These are phyloP conservation scores for Megamerina dolium DNA, from an alignment of 2,888 invertebrate genomes.

Conservation along the genomic window DNA sequence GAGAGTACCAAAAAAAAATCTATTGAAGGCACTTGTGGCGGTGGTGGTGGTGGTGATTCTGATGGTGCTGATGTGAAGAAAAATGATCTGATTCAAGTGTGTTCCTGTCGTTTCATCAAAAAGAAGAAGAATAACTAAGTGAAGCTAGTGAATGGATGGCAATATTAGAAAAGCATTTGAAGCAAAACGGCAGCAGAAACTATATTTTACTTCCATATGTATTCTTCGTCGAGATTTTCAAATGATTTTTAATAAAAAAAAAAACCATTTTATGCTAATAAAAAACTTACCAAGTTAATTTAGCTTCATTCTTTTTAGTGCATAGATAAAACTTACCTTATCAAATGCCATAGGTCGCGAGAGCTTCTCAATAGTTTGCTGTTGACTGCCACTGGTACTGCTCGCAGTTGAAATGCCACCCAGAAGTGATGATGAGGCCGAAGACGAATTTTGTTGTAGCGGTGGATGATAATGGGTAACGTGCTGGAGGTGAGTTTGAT, in stretches of 20 bases:
- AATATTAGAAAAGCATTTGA: neutral
- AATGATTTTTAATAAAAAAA: constrained; percentile 6
- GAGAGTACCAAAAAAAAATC: constrained; percentile 8
- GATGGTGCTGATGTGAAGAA: constrained; percentile 1
- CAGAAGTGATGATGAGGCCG: constrained; percentile 27
- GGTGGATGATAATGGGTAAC: constrained; percentile 11
- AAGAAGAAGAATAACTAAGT: constrained; percentile 12
- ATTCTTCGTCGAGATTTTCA: neutral
- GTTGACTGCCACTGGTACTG: constrained; percentile 19
- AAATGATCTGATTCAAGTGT: constrained; percentile 21
- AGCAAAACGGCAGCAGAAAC: neutral
- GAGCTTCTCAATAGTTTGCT: constrained; percentile 45
- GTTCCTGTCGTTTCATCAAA: constrained; percentile 23
- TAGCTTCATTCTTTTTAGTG: neutral
- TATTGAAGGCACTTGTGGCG: neutral
- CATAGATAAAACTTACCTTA: constrained; percentile 54
- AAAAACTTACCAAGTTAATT: neutral
- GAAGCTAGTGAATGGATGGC: neutral
- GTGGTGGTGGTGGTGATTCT: neutral
- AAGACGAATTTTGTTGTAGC: constrained; percentile 24
- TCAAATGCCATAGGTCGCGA: constrained; percentile 66
- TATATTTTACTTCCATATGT: constrained; percentile 1
- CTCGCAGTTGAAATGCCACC: constrained; percentile 21
- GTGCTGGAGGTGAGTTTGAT: constrained; percentile 6
- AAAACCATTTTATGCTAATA: constrained; percentile 6